Base-by-base conservation (phyloP, 2,113 vertebrate genomes). In the Antechinus stuartii region DNA sequence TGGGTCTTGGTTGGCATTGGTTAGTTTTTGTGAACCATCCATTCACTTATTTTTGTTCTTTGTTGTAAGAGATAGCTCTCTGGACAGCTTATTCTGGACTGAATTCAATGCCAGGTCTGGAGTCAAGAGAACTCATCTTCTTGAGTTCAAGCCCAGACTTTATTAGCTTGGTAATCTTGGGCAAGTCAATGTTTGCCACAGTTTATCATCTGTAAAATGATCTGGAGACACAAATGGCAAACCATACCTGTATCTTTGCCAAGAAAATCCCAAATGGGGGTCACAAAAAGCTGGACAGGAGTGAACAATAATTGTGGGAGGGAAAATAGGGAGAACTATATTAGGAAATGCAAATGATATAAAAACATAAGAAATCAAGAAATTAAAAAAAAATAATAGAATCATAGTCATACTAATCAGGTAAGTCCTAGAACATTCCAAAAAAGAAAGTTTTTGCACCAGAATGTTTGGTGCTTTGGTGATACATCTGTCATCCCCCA, bases 401-500 rank as follows among this genome's bases (percentile, higher is more conserved):
- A 57, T 35, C 25, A 90, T 30, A 16, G 11, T 93, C 47, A 2
- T 2, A 16, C 42, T 55, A 92, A 93, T 42, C 54, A 27, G 53
- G 54, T 54, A 92, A 30, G 12, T 55, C 3, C 4, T 26, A 54
- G 52, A 93, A 2, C 25, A 90, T 93, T 95, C 92, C 61, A 94
- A 91, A 76, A 95, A 95, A 0, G 3, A 53, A 92, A 94, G 90
- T 30, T 26, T 92, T 93, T 92, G 55, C 25, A 89, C 90, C 76
- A 84, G 91, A 93, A 90, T 61, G n/a, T 53, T 93, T 95, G 90
- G 22, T n/a, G 61, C 30, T 27, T 49, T 91, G 91, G 91, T 89
- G 49, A 94, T 95, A 76, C 94, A 93, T 92, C 93, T 91, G 56
- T 95, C 57, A 89, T 89, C 76, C 91, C 30, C 55, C 46, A 91